Base-by-base conservation (phyloP, 2,113 vertebrate species). In the Semicossyphus pulcher region DNA sequence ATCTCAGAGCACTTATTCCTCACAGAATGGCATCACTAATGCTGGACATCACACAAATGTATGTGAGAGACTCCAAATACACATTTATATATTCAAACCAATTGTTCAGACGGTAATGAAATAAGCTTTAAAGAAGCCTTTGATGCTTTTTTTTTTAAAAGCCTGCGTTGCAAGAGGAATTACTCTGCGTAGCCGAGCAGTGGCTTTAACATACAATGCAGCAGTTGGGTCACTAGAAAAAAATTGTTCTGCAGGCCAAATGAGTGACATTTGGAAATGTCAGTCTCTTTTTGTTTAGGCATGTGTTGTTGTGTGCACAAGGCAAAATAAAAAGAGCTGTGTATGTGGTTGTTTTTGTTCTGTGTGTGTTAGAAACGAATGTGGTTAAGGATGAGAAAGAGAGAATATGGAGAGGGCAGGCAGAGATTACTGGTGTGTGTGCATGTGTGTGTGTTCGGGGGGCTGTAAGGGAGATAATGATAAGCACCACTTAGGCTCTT, bases 401-500 rank as follows among this genome's bases (percentile, higher is more conserved):
- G 41, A 76, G 44, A 76, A 53, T 29, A 71, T 65, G 39, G 7
- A 54, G 51, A 32, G 26, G 32, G 72, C 15, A 44, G 60, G 10
- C 3, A 10, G 64, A 71, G 20, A 39, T 65, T 64, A 36, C 32
- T 20, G 47, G 25, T 60, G 44, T 44, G 58, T n/a, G 54, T 39
- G 54, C 28, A 60, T 18, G 26, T 54, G 52, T 16, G 37, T 23
- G 39, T 28, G 34, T 4, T 29, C 37, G 57, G n/a, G 25, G 32
- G 61, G 20, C 34, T 11, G 64, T 65, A 6, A 29, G 59, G 61
- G 53, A 81, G 80, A 85, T 91, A 90, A 89, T 29, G 83, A 88
- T 91, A 87, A 90, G 87, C 87, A 89, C 84, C 78, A 92, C 91
- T 91, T 92, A 89, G 74, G 78, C 85, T 84, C 88, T 93, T 93